phyloP scores from a whole-genome alignment of 2,888 invertebrate species.

The Tanaodytes sp. region DNA sequence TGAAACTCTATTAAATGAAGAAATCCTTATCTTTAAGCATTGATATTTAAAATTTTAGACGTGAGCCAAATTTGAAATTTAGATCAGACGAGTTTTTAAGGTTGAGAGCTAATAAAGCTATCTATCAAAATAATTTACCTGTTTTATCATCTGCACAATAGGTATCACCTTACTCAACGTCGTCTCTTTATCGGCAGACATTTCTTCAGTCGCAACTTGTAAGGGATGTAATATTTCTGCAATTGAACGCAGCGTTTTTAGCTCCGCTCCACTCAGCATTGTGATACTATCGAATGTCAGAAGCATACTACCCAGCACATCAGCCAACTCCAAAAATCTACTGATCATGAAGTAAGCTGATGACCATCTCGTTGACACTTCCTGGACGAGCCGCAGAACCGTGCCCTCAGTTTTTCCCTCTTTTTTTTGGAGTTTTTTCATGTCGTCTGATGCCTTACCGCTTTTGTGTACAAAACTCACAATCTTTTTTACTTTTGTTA shows the following conservation, averaged over 20 bases:
- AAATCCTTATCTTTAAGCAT: too few species aligned
- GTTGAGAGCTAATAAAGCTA: too few species aligned
- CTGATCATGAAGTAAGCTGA: constrained; percentile 4
- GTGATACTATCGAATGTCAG: background rate
- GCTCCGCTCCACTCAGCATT: background rate
- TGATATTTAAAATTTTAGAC: too few species aligned
- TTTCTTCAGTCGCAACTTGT: background rate
- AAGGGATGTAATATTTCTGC: background rate
- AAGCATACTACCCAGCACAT: background rate
- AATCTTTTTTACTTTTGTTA: constrained; percentile 3
- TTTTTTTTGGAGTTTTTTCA: background rate
- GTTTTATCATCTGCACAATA: background rate
- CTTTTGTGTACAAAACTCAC: background rate
- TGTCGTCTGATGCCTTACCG: background rate
- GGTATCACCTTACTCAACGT: background rate
- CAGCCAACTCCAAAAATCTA: background rate
- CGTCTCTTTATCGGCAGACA: background rate
- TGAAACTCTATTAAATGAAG: too few species aligned
- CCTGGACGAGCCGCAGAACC: background rate
- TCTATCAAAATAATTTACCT: too few species aligned
- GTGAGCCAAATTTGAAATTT: too few species aligned
- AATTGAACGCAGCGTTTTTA: background rate
- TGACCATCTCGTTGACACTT: constrained; percentile 5
- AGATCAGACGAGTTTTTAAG: too few species aligned
- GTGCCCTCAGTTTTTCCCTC: constrained; percentile 1